phyloP scores from a whole-genome alignment of 2,888 invertebrate genomes.

The Julus scanicus region DNA sequence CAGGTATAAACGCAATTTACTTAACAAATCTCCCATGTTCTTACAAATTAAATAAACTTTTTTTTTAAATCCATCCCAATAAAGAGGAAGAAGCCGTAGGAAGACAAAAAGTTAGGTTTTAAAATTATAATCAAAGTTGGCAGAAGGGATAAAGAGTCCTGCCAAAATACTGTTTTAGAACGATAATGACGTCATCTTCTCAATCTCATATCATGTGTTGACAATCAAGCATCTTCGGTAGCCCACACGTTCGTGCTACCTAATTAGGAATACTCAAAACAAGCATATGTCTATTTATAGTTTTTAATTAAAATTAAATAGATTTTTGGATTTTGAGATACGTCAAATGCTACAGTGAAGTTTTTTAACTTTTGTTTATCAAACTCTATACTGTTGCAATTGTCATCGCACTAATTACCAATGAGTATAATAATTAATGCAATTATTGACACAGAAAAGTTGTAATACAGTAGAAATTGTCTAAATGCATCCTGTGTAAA shows the following conservation, averaged over 20 bases:
- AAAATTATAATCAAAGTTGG: neutral
- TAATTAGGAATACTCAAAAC: neutral
- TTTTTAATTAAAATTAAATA: too few species aligned
- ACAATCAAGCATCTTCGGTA: neutral
- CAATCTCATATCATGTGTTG: neutral
- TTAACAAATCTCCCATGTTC: conserved; percentile 13
- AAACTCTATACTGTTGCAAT: too few species aligned
- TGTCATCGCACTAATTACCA: too few species aligned
- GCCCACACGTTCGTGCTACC: neutral
- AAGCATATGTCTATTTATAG: neutral
- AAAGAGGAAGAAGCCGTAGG: neutral
- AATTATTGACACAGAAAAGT: too few species aligned
- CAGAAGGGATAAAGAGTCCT: neutral
- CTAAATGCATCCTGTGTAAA: too few species aligned
- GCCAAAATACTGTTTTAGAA: neutral
- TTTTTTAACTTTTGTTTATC: too few species aligned
- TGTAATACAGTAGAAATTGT: too few species aligned
- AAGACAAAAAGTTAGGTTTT: neutral
- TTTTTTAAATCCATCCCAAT: too few species aligned
- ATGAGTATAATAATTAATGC: too few species aligned
- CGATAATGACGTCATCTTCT: neutral
- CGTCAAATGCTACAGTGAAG: too few species aligned
- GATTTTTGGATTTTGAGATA: too few species aligned
- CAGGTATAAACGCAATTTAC: neutral
- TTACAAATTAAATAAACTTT: neutral